Percentiles rank a stretch among this genome's conserved stretches.
Conservation (phyloP, 2,888 invertebrate species). For the Callyntrura guangdongensis region DNA sequence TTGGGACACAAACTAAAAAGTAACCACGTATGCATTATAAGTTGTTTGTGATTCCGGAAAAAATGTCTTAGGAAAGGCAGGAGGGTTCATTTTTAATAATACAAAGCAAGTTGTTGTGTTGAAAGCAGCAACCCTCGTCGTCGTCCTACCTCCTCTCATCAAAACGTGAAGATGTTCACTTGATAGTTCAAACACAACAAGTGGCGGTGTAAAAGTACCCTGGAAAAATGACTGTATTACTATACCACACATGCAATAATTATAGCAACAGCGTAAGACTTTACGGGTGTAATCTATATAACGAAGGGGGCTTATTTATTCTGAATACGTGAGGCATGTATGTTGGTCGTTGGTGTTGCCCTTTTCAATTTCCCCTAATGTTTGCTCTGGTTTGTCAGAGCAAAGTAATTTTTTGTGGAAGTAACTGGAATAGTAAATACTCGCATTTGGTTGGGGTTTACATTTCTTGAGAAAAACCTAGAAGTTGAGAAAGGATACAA, state of each 20-base stretch:
- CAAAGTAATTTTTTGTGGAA: not conserved
- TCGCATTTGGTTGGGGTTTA: not conserved
- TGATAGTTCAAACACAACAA: constrained; percentile 11
- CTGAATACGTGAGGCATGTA: not conserved
- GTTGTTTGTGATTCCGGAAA: not conserved
- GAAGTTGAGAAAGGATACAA: constrained; percentile 9
- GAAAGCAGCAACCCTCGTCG: not conserved
- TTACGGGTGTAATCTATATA: too few relatives aligned
- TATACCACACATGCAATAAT: too few relatives aligned
- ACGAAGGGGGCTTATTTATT: not conserved
- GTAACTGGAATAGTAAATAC: not conserved
- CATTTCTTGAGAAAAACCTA: constrained; percentile 6
- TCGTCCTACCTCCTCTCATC: constrained; percentile 16
- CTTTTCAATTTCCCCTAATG: not conserved
- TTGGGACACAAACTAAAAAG: not conserved
- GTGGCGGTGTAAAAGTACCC: constrained; percentile 14
- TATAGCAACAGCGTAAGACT: too few relatives aligned
- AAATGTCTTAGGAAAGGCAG: not conserved
- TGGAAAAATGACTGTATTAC: not conserved
- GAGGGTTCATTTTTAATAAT: not conserved
- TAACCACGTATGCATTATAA: not conserved
- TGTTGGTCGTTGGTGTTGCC: not conserved
- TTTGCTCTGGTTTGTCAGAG: not conserved
- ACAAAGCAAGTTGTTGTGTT: not conserved
- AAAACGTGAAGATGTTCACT: not conserved